Evolutionary conservation across 1,140 invertebrate species (phyloP), one percentile per base, ranked within the genome.

Genomic region (Trichoplusia ni): DNA sequence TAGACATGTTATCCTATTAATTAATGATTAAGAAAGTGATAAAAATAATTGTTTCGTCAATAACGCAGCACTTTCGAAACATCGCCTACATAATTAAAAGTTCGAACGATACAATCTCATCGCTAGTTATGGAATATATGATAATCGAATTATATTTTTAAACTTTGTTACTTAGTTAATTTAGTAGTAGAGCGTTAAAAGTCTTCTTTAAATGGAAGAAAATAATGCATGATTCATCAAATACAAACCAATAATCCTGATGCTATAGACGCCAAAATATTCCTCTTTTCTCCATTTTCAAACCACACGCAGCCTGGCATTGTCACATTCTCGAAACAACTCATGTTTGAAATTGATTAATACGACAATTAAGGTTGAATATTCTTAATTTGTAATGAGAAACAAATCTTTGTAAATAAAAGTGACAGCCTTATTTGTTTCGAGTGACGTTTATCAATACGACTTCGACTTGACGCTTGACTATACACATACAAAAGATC

Each of bases 161-260:
- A n/a, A n/a, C n/a, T n/a, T n/a, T n/a, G n/a, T n/a, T n/a, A n/a
- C n/a, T n/a, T n/a, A n/a, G n/a, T n/a, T n/a, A n/a, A n/a, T n/a
- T n/a, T n/a, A n/a, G n/a, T 37, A 29, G 19, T 33, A 31, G 0
- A 59, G 38, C 2, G 9, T 21, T 23, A 6, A 13, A 35, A 4
- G 6, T 33, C 1, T 4, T 21, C 11, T 35, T 11, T 13, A 16
- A 23, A 21, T 21, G 9, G 63, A 64, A 51, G 42, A 33, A 64
- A 63, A 49, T 68, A 66, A 16, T 44, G 49, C 16, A 75, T 90
- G 79, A 85, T 75, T 86, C 85, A 91, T 85, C 79, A 78, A 71
- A 62, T 62, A 88, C 90, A 92, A 92, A 98, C 97, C 93, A 99
- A 85, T 69, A 95, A 90, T 54, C 97, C 97, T 66, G 97, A 93